These are phyloP conservation scores for Muschampia staudingeri DNA, from an alignment of 2,888 invertebrate genomes.

Conservation along the genomic window DNA sequence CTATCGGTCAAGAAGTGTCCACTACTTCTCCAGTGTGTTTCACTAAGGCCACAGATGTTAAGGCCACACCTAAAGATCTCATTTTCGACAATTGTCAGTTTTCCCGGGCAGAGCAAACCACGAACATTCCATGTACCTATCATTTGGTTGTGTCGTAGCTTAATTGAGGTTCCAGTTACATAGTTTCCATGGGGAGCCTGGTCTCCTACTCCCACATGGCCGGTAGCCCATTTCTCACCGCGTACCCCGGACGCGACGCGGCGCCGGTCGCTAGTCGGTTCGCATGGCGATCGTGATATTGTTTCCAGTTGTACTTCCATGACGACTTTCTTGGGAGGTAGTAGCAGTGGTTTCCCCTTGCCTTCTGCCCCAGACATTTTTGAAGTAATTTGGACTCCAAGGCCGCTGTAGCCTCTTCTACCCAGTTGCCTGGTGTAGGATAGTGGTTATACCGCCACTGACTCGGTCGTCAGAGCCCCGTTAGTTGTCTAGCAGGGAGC, in stretches of 20 bases:
- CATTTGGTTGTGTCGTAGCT: background rate
- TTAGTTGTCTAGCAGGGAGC: background rate
- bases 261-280: too few relatives aligned
- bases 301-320: too few relatives aligned
- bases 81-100: background rate
- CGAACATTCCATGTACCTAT: background rate
- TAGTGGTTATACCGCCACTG: background rate
- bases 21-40: background rate
- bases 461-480: conserved; percentile 19
- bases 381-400: background rate
- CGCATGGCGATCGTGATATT: too few relatives aligned
- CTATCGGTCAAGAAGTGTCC: background rate
- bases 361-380: conserved; percentile 7
- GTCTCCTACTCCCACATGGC: background rate
- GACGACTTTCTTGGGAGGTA: too few relatives aligned
- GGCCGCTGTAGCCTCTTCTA: conserved; percentile 9
- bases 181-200: background rate
- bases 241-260: background rate
- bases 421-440: background rate
- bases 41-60: background rate
- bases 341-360: background rate
- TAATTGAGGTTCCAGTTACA: background rate
- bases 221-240: background rate
- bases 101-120: background rate
- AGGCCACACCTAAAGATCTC: background rate